Base-by-base conservation (phyloP, 2,113 vertebrate species). In the Ceuthmochares aereus region DNA sequence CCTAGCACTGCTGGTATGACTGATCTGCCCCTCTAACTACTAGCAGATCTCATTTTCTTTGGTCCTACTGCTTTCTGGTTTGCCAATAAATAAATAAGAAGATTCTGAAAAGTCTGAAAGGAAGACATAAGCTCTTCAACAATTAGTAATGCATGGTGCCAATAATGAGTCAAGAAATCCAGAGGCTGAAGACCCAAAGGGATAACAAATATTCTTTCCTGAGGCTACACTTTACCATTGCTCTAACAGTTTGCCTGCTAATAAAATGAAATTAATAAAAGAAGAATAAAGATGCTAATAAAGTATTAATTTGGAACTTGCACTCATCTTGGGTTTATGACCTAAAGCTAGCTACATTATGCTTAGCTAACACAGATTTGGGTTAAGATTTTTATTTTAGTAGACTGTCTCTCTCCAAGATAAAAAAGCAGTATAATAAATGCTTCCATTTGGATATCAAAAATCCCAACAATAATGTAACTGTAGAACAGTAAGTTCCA, bases 191-290 rank as follows among this genome's bases (percentile, higher is more conserved):
- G 68, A 84, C 47, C 74, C 84, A 45, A 76, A 94, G 77, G 70
- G 54, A 89, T 56, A 80, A 70, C 9, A 58, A 45, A 62, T 62
- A 85, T 49, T 91, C 51, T 79, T 92, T 85, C 94, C 90, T 37
- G 22, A 96, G 89, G 89, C 62, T 85, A 73, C 59, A 85, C 45
- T 58, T 80, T 14, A 87, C 30, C 49, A 56, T 7, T 56, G 62
- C 62, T 29, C 43, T 74, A 95, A 84, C 21, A 60, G 60, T 79
- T 51, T 21, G 43, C 29, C 40, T 89, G 42, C 77, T 89, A 94
- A 91, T 72, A 95, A 93, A 95, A 94, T 13, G 30, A 94, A 94
- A 86, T 47, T 80, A 93, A 76, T 84, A 81, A 79, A 95, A 83
- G 29, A 91, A 90, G 73, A 93, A 89, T 62, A 91, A 91, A 54